These are phyloP conservation scores for Melanostoma mellinum DNA, from an alignment of 2,888 invertebrate species.

Conservation along the genomic window DNA sequence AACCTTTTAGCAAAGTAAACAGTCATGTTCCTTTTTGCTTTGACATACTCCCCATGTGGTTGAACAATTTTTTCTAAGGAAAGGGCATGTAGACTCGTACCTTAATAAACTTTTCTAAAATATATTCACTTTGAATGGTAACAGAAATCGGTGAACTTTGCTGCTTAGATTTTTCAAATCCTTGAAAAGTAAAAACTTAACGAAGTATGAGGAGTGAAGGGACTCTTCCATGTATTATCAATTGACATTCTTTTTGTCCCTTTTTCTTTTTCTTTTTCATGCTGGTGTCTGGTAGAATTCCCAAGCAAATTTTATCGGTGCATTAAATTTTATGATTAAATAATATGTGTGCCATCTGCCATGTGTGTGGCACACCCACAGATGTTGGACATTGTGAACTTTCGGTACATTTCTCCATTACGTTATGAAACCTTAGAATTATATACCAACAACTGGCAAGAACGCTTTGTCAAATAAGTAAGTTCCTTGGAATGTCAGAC, in stretches of 20 bases:
- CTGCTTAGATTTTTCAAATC: not conserved
- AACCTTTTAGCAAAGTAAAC: too few relatives aligned
- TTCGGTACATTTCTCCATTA: constrained; percentile 54
- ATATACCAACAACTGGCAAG: not conserved
- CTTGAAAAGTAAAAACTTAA: not conserved
- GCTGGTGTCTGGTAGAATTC: constrained; percentile 34
- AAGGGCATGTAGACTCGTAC: constrained; percentile 9
- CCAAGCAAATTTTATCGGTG: constrained; percentile 53
- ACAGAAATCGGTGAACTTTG: not conserved
- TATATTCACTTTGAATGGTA: constrained; percentile 3
- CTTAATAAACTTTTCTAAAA: constrained; percentile 23
- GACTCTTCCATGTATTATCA: constrained; percentile 22
- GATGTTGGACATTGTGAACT: constrained; percentile 47
- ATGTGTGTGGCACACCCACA: constrained; percentile 27
- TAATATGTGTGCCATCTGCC: constrained; percentile 43
- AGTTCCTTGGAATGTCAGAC: constrained; percentile 22
- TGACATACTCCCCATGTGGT: too few relatives aligned
- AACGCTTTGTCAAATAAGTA: constrained; percentile 8
- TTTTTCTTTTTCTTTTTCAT: too few relatives aligned
- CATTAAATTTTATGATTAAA: constrained; percentile 65
- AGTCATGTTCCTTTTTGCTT: too few relatives aligned
- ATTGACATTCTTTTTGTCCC: constrained; percentile 5
- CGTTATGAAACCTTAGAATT: constrained; percentile 9
- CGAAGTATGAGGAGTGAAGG: not conserved
- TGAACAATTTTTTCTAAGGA: too few relatives aligned